Base-by-base conservation (phyloP, 2,888 invertebrate genomes). In the Alsophila aescularia region DNA sequence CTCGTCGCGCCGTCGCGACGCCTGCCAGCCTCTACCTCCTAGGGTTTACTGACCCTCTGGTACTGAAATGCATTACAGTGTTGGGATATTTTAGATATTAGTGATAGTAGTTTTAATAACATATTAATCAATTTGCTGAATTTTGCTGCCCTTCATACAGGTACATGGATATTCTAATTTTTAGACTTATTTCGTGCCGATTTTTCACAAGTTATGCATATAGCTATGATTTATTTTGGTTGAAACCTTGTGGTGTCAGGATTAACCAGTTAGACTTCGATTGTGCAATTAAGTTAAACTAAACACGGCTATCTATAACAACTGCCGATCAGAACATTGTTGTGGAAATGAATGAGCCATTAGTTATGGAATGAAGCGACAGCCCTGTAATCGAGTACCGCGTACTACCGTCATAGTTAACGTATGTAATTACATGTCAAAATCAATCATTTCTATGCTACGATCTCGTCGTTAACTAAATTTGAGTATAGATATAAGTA, bases 1-100 rank as follows among this genome's bases (percentile, higher is more conserved):
- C 63, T 61, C 53, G 82, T 75, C 80, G 75, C 79, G 87, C 69
- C 79, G 78, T 75, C 72, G 70, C 69, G 78, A 65, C 75, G 78
- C 75, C 67, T 71, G 70, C 69, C 71, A 58, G 67, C 60, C 72
- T 80, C 79, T 64, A 75, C 66, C 70, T 73, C 67, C 66, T 59
- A 58, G 74, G 67, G 80, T 76, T 79, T 69, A 71, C 72, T 79
- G 79, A 81, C 79, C 83, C 72, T 72, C 66, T 70, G 62, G 70
- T 76, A 77, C 8, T 29, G 10, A n/a, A 29, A 29, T 16, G 9
- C n/a, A 29, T 29, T 24, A 18, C 2, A 18, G 2, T 18, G 2
- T 18, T 5, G 24, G 24, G 24, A 24, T 7, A 24, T 24, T 24
- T 24, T 24, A 2, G 2, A 7, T 7, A 5, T 24, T 24, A 24